Conservation (phyloP, 2,888 invertebrate genomes). For the Pegoplata infirma region DNA sequence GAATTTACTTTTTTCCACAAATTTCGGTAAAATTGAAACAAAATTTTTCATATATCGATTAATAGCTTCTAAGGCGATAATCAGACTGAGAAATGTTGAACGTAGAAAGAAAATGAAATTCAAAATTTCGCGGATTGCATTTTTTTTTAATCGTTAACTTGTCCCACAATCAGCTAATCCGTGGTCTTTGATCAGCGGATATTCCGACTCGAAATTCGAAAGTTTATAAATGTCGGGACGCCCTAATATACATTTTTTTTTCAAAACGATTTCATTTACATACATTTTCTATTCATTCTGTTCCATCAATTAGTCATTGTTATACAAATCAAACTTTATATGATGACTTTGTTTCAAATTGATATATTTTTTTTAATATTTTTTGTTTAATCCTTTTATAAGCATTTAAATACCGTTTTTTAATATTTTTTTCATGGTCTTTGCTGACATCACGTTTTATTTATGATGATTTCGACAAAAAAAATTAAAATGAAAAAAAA, state of each 20-base stretch:
- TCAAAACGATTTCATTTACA: not conserved
- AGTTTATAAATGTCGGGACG: too few species aligned
- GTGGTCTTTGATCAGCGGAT: too few species aligned
- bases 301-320: not conserved
- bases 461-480: not conserved
- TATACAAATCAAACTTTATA: not conserved
- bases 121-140: too few species aligned
- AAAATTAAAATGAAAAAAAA: not conserved
- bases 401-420: not conserved
- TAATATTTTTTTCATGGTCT: slow-evolving; percentile 4
- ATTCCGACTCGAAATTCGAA: too few species aligned
- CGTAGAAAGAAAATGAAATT: too few species aligned
- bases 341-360: not conserved
- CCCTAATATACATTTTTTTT: not conserved
- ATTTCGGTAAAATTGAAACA: too few species aligned
- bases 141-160: too few species aligned
- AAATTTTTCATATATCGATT: too few species aligned
- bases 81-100: too few species aligned
- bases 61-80: too few species aligned
- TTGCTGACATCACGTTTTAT: not conserved
- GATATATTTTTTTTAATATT: not conserved
- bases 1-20: too few species aligned
- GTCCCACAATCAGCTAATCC: too few species aligned
- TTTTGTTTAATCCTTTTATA: not conserved
- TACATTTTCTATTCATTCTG: not conserved